phyloP scores from a whole-genome alignment of 2,888 invertebrate genomes.

The Cecidostiba fungosa region DNA sequence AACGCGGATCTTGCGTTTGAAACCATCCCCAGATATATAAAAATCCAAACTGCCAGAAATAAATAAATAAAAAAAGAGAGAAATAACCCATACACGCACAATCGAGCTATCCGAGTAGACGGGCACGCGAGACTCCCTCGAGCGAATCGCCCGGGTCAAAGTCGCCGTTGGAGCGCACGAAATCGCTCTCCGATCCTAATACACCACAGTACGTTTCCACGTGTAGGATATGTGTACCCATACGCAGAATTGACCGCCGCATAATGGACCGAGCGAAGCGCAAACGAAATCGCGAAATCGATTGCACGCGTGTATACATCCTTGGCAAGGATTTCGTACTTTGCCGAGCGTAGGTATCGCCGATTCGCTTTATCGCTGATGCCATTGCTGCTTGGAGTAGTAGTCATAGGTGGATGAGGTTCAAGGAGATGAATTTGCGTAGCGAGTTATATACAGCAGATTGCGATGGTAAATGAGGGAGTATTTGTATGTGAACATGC shows the following conservation, averaged over 20 bases:
- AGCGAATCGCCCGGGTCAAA: slow-evolving; percentile 25
- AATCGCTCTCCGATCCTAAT: slow-evolving; percentile 13
- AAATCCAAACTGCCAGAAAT: neutral
- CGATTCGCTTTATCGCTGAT: neutral
- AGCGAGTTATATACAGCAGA: neutral
- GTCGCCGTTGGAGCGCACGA: slow-evolving; percentile 40
- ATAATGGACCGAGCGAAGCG: slow-evolving; percentile 30
- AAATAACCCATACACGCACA: neutral
- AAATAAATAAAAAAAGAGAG: neutral
- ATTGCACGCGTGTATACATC: neutral
- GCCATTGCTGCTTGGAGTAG: neutral
- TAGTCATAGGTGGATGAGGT: neutral
- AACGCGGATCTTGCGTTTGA: neutral
- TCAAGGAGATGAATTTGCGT: neutral
- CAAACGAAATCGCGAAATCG: slow-evolving; percentile 18
- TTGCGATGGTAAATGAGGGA: too few species aligned
- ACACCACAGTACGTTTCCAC: neutral
- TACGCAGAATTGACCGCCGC: neutral
- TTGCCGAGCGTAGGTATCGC: neutral
- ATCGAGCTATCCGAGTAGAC: neutral
- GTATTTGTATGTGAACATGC: too few species aligned
- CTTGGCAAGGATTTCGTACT: slow-evolving; percentile 10
- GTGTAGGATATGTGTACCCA: neutral
- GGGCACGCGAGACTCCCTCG: neutral
- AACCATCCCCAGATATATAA: neutral